Conservation (phyloP, 2,797 vertebrate genomes). For the Tadarida brasiliensis region DNA sequence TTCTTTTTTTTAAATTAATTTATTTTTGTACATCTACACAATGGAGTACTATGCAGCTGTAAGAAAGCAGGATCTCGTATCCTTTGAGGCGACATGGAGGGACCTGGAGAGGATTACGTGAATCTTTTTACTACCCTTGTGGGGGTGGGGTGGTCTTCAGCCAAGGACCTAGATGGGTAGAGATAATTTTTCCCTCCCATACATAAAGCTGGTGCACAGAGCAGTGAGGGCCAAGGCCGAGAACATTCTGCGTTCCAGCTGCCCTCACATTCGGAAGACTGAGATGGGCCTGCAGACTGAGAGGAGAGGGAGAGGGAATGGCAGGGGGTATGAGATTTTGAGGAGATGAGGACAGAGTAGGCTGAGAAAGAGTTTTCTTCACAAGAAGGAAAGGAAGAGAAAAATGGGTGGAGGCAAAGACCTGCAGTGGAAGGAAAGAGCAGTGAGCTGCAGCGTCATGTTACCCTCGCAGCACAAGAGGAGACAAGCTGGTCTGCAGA, state of each 20-base stretch:
- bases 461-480: not conserved
- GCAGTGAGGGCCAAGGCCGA: not conserved
- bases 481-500: not conserved
- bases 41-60: too few relatives aligned
- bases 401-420: not conserved
- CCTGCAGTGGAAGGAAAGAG: not conserved
- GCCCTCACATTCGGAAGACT: too few relatives aligned
- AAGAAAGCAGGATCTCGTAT: too few relatives aligned
- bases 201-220: not conserved
- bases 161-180: not conserved
- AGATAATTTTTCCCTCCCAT: too few relatives aligned
- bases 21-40: too few relatives aligned
- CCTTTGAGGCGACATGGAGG: too few relatives aligned
- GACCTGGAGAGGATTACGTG: too few relatives aligned
- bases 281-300: not conserved
- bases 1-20: too few relatives aligned
- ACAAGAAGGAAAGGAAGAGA: not conserved
- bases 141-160: not conserved
- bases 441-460: not conserved
- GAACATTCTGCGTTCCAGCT: not conserved
- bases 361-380: not conserved
- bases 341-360: not conserved
- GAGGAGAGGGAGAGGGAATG: not conserved
- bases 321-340: not conserved
- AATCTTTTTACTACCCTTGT: not conserved